Base-by-base conservation (phyloP, 2,888 invertebrate species). In the Elmis aenea region DNA sequence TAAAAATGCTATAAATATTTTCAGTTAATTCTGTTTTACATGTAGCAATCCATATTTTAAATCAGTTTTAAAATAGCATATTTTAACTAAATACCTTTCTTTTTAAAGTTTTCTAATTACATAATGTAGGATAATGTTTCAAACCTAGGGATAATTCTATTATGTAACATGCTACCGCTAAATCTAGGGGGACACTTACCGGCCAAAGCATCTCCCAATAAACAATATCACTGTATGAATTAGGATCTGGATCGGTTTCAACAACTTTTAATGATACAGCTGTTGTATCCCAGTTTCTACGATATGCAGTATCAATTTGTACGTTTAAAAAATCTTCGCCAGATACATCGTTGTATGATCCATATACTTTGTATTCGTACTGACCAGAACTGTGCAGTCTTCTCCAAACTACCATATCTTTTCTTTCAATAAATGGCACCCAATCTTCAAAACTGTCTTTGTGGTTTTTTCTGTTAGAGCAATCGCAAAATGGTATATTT, bases 191-290 rank as follows among this genome's bases (percentile, higher is more conserved):
- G n/a, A n/a, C n/a, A 71, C 78, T 71, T 64, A 86, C 85, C 48
- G 91, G 91, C 88, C 90, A 91, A 36, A 81, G 69, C 70, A 89
- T 86, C 69, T 90, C 89, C 91, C 91, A 91, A 55, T 91, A 90
- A 37, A 91, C 69, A 21, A 91, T 71, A 42, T 87, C 82, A 54
- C 84, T 83, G 47, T 82, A 77, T 0, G 68, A 61, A 1, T 71
- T 56, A 0, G 72, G 71, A 30, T 65, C 56, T 1, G 77, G 76
- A 59, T 81, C 77, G 3, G 73, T 67, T 50, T 88, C 87, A 5
- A 88, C 75, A 3, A 88, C 70, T 31, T 81, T 73, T 18, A 91
- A 68, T 14, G 79, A 69, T 1, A 84, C 77, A 0, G 86, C 88
- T 0, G 86, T 85, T 1, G 74, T 70, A 65, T 91, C 91, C 91